phyloP scores from a whole-genome alignment of 23 tunicate genomes.

The Trididemnum clinides region DNA sequence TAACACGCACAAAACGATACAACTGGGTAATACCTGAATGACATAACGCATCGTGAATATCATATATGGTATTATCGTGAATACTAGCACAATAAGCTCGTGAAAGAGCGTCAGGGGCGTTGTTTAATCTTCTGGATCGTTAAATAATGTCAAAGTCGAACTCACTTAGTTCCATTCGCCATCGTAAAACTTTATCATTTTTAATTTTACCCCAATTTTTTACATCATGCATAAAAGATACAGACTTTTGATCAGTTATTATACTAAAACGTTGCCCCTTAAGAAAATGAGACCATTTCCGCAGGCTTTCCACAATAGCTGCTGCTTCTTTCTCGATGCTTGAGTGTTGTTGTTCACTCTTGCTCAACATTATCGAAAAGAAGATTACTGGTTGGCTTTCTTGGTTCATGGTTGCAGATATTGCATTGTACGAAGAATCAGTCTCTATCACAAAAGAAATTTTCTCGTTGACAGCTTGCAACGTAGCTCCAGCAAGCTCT shows the following conservation, averaged over 20 bases:
- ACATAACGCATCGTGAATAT: constrained; percentile 1
- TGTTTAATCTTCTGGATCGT: constrained; percentile 11
- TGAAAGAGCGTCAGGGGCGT: constrained; percentile 21
- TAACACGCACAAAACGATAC: constrained; percentile 4
- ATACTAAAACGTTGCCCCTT: constrained; percentile 6
- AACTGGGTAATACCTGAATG: constrained; percentile 26
- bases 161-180: constrained; percentile 24
- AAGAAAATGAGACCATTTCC: constrained; percentile 25
- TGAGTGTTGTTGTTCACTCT: not conserved
- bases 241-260: constrained; percentile 23
- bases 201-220: constrained; percentile 18
- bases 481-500: not conserved
- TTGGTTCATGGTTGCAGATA: constrained; percentile 27
- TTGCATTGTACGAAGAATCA: constrained; percentile 30
- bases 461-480: not conserved
- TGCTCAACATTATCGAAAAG: not conserved
- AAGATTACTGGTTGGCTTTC: constrained; percentile 23
- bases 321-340: constrained; percentile 31
- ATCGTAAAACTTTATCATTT: constrained; percentile 30
- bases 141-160: constrained; percentile 19
- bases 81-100: constrained; percentile 25
- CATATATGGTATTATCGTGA: not conserved
- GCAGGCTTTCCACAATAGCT: constrained; percentile 18
- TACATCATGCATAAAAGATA: constrained; percentile 37
- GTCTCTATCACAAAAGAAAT: constrained; percentile 19